A percentile compares a stretch with the other conserved stretches of the same genome.
These are phyloP conservation scores for Xestia xanthographa DNA, from an alignment of 2,888 invertebrate genomes.

Conservation along the genomic window DNA sequence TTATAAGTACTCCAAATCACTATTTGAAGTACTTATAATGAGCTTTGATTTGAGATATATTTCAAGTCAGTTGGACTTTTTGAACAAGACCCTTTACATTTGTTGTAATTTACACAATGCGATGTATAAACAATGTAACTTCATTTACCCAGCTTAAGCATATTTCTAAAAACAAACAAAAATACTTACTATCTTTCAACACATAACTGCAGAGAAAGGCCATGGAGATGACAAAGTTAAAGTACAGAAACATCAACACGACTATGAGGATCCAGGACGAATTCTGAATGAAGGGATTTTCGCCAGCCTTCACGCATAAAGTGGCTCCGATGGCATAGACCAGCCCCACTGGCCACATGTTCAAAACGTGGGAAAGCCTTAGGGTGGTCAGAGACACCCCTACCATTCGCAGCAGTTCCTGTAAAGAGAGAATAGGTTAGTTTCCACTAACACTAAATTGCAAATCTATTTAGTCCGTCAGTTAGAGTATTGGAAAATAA, in stretches of 20 bases:
- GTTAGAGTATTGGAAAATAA: too few relatives aligned
- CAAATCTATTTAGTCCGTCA: too few relatives aligned
- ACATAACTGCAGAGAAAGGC: conserved; percentile 1
- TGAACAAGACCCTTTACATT: not conserved
- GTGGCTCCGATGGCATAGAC: not conserved
- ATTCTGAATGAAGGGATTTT: not conserved
- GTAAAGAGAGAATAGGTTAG: not conserved
- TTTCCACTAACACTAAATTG: too few relatives aligned
- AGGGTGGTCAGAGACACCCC: not conserved
- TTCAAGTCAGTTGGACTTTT: not conserved
- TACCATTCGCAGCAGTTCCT: not conserved
- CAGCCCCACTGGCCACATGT: not conserved
- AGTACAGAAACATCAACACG: not conserved
- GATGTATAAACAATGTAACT: not conserved
- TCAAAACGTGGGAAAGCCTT: conserved; percentile 1
- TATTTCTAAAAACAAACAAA: not conserved
- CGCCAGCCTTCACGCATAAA: not conserved
- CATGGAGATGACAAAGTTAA: not conserved
- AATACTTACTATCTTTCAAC: conserved; percentile 2
- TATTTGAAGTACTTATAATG: too few relatives aligned
- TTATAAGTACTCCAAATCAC: too few relatives aligned
- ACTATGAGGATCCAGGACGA: not conserved
- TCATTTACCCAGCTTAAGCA: not conserved
- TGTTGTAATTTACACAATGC: not conserved
- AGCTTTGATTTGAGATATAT: not conserved